These are phyloP conservation scores for Polyodon spathula DNA, from an alignment of 2,113 vertebrate genomes.

Conservation along the genomic window DNA sequence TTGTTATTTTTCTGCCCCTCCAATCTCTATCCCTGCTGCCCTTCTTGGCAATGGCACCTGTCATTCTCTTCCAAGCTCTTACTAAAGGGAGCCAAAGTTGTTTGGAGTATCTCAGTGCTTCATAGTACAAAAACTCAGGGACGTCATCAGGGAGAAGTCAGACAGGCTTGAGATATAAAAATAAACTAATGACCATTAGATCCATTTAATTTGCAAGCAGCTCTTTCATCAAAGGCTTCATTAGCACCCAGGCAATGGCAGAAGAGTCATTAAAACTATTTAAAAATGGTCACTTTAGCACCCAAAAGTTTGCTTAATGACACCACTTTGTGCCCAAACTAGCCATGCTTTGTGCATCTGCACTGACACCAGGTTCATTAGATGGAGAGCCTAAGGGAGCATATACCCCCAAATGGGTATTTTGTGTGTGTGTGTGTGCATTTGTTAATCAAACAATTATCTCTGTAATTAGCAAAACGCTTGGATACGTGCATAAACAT, in stretches of 20 bases:
- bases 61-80: too few species aligned
- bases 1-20: too few species aligned
- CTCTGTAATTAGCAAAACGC: slow-evolving; percentile 35
- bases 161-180: slow-evolving; percentile 26
- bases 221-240: slow-evolving; percentile 31
- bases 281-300: slow-evolving; percentile 21
- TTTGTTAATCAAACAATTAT: slow-evolving; percentile 40
- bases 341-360: slow-evolving; percentile 18
- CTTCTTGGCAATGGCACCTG: too few species aligned
- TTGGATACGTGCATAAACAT: slow-evolving; percentile 26
- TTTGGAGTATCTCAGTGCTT: background rate
- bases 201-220: slow-evolving; percentile 21
- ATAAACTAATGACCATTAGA: slow-evolving; percentile 26
- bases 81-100: background rate
- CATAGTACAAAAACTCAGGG: slow-evolving; percentile 1
- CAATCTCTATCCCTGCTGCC: too few species aligned
- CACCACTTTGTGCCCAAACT: slow-evolving; percentile 18
- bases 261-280: slow-evolving; percentile 15
- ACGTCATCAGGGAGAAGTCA: slow-evolving; percentile 18
- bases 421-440: slow-evolving; percentile 32
- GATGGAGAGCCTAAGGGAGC: slow-evolving; percentile 21
- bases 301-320: slow-evolving; percentile 26
- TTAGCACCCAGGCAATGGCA: slow-evolving; percentile 22
- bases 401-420: slow-evolving; percentile 17
- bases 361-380: slow-evolving; percentile 27